Evolutionary conservation across 2,888 invertebrate genomes (phyloP).

Genomic region (Epistrophe eligans): DNA sequence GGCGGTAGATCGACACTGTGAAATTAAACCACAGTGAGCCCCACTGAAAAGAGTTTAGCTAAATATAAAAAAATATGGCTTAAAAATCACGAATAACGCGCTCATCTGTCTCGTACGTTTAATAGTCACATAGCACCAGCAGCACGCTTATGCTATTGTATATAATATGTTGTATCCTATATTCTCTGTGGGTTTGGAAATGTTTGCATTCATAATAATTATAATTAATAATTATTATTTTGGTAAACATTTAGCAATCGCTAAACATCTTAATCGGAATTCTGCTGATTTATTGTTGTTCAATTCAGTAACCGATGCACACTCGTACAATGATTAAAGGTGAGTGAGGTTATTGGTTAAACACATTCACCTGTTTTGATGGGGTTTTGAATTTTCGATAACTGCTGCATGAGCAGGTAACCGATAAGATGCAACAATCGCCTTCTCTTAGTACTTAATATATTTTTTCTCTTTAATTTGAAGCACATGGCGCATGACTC

Average conservation of each 20-base stretch:
- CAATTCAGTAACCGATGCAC: slow-evolving; percentile 10
- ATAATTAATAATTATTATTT: slow-evolving; percentile 27
- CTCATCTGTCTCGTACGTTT: neutral
- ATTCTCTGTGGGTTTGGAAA: slow-evolving; percentile 36
- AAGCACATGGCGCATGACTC: slow-evolving; percentile 59
- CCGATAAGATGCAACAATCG: slow-evolving; percentile 28
- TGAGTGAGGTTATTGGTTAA: neutral
- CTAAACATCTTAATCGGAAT: slow-evolving; percentile 44
- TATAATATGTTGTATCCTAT: too few relatives aligned
- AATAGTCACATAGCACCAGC: neutral
- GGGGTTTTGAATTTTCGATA: slow-evolving; percentile 4
- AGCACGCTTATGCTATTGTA: slow-evolving; percentile 21
- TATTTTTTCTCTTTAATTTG: slow-evolving; percentile 27
- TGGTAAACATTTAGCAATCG: slow-evolving; percentile 68
- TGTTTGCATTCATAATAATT: slow-evolving; percentile 59
- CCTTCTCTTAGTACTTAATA: neutral
- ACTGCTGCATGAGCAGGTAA: slow-evolving; percentile 39
- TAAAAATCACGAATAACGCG: slow-evolving; percentile 23
- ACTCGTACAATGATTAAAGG: slow-evolving; percentile 35
- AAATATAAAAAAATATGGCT: neutral
- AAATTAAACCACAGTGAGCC: slow-evolving; percentile 13
- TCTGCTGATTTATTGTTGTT: slow-evolving; percentile 10
- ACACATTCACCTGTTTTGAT: slow-evolving; percentile 25
- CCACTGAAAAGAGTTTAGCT: slow-evolving; percentile 12
- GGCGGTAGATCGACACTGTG: slow-evolving; percentile 61